These are phyloP conservation scores for Macrotus californicus DNA, from an alignment of 2,113 vertebrate genomes.

Conservation along the genomic window DNA sequence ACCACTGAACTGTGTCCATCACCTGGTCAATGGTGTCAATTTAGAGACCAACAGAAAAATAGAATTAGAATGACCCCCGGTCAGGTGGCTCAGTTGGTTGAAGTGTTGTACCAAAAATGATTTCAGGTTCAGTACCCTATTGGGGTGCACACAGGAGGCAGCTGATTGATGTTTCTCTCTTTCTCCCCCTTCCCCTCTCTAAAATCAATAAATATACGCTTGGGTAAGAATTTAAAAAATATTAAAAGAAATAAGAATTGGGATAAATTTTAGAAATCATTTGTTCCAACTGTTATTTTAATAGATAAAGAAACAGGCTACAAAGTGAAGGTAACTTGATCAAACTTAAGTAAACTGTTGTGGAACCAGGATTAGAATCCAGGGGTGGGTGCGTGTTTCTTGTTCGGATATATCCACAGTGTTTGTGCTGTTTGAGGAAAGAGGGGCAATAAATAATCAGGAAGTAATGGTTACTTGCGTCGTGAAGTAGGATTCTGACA, in stretches of 20 bases:
- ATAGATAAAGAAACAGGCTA: background rate
- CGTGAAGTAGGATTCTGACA: background rate
- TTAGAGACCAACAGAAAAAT: background rate
- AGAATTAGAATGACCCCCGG: too few species aligned
- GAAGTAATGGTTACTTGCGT: background rate
- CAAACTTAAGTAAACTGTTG: background rate
- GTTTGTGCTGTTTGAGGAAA: background rate
- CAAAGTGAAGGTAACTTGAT: slow-evolving; percentile 11
- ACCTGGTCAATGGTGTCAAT: background rate
- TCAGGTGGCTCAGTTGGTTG: too few species aligned
- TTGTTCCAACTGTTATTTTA: background rate
- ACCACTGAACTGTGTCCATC: background rate
- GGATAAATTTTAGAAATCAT: slow-evolving; percentile 27
- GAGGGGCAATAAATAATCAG: background rate
- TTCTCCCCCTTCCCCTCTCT: too few species aligned
- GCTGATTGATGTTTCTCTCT: too few species aligned
- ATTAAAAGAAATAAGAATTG: background rate
- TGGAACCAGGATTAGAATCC: background rate
- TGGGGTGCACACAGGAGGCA: too few species aligned
- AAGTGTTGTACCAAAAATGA: too few species aligned
- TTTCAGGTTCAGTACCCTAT: too few species aligned
- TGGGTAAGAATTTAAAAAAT: too few species aligned
- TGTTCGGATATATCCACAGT: background rate
- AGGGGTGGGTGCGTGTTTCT: background rate
- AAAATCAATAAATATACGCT: too few species aligned